Percentiles rank a stretch among this genome's conserved stretches.
Evolutionary conservation across 2,113 vertebrate genomes (phyloP).

Genomic region (Gulo gulo): DNA sequence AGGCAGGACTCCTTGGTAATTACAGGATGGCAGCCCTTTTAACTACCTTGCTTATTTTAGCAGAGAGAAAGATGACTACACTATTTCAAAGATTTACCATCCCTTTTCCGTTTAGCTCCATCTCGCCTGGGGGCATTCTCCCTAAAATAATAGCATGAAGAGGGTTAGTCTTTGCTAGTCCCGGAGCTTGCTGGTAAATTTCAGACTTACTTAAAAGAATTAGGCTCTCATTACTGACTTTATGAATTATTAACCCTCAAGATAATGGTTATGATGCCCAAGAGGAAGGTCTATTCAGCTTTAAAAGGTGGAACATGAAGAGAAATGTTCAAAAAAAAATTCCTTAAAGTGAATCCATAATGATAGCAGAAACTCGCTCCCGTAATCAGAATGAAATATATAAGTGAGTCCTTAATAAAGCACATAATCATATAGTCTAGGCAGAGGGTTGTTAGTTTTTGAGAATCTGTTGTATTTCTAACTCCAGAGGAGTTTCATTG

Average conservation of each 20-base stretch:
- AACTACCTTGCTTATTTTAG: constrained; percentile 73
- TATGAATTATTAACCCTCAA: constrained; percentile 28
- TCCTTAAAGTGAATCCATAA: not conserved
- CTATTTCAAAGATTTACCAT: not conserved
- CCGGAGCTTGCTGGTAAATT: constrained; percentile 47
- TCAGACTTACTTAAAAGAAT: constrained; percentile 61
- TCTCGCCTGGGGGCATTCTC: not conserved
- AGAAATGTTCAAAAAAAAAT: not conserved
- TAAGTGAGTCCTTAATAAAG: not conserved
- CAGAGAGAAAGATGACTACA: constrained; percentile 43
- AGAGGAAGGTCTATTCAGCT: constrained; percentile 21
- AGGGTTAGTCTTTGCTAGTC: not conserved
- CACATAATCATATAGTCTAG: not conserved
- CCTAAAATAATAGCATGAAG: not conserved
- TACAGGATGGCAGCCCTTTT: constrained; percentile 70
- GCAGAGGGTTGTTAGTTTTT: not conserved
- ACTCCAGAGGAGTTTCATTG: not conserved
- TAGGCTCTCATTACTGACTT: constrained; percentile 46
- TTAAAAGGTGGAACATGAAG: constrained; percentile 29
- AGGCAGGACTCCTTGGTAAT: constrained; percentile 57
- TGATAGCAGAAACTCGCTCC: not conserved
- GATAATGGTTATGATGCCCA: constrained; percentile 31
- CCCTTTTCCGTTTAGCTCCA: not conserved
- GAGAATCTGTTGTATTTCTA: not conserved
- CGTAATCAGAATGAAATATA: not conserved